phyloP scores from a whole-genome alignment of 2,113 vertebrate species.

The Leuciscus idus region DNA sequence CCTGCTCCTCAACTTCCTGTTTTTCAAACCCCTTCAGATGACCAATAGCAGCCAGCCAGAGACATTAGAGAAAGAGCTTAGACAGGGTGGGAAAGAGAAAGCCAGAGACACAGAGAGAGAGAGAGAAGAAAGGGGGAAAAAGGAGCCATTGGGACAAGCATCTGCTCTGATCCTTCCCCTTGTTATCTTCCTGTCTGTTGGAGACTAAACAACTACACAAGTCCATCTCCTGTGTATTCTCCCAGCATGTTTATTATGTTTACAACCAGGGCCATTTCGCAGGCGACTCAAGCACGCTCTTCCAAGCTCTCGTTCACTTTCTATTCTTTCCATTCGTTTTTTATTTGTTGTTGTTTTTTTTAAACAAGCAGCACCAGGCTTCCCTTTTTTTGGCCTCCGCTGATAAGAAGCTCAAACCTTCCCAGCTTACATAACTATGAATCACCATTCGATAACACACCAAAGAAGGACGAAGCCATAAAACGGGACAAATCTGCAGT shows the following conservation, averaged over 20 bases:
- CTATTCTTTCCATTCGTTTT: slow-evolving; percentile 58
- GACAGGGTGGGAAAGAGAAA: slow-evolving; percentile 20
- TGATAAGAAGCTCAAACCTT: slow-evolving; percentile 65
- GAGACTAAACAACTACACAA: slow-evolving; percentile 79
- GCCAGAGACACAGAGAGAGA: neutral
- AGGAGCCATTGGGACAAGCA: slow-evolving; percentile 70
- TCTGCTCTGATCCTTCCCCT: slow-evolving; percentile 70
- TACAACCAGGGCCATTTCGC: slow-evolving; percentile 69
- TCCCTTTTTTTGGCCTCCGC: slow-evolving; percentile 63
- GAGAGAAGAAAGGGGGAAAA: slow-evolving; percentile 56
- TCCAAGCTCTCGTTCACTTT: slow-evolving; percentile 54
- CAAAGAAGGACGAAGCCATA: slow-evolving; percentile 40
- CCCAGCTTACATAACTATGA: slow-evolving; percentile 69
- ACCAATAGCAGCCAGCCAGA: slow-evolving; percentile 58
- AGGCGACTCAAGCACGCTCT: slow-evolving; percentile 50
- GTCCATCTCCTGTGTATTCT: slow-evolving; percentile 67
- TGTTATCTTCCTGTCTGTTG: slow-evolving; percentile 68
- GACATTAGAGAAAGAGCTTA: slow-evolving; percentile 39
- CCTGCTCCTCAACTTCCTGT: slow-evolving; percentile 80
- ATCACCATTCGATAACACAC: slow-evolving; percentile 55
- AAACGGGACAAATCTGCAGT: slow-evolving; percentile 13
- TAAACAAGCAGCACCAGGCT: slow-evolving; percentile 52
- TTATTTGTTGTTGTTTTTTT: neutral
- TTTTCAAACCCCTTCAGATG: slow-evolving; percentile 74
- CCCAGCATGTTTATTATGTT: slow-evolving; percentile 62